A percentile compares a stretch with the other conserved stretches of the same genome.
These are phyloP conservation scores for Dexiosoma caninum DNA, from an alignment of 2,888 invertebrate species.

Conservation along the genomic window DNA sequence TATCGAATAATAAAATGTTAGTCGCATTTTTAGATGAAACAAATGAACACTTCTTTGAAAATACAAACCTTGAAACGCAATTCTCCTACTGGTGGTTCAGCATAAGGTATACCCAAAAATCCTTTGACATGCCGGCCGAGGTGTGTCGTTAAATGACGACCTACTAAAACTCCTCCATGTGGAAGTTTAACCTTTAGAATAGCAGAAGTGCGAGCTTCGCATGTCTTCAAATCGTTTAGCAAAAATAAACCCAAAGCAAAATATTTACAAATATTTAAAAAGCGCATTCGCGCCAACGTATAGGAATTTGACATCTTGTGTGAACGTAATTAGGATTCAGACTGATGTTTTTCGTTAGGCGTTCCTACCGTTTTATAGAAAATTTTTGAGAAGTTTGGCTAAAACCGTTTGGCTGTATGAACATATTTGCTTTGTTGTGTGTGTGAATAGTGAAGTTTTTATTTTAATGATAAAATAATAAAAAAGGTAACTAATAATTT, in stretches of 20 bases:
- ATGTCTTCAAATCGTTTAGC: constrained; percentile 22
- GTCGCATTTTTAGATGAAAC: too few species aligned
- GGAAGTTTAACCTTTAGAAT: constrained; percentile 72
- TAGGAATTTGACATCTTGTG: constrained; percentile 42
- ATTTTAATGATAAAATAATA: neutral
- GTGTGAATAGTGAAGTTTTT: neutral
- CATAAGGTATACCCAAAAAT: constrained; percentile 83
- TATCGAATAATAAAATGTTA: too few species aligned
- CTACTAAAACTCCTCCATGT: constrained; percentile 80
- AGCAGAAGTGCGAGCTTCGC: constrained; percentile 72
- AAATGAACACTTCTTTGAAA: too few species aligned
- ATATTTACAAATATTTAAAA: constrained; percentile 35
- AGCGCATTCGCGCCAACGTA: neutral
- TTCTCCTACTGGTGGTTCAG: constrained; percentile 81
- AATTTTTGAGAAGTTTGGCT: constrained; percentile 41
- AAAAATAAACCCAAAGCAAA: constrained; percentile 20
- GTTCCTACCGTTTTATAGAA: constrained; percentile 28
- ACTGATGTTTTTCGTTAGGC: constrained; percentile 49
- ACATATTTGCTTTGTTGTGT: neutral
- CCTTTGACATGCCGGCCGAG: constrained; percentile 80
- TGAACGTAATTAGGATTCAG: constrained; percentile 47
- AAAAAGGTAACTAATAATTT: neutral
- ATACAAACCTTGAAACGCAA: constrained; percentile 81
- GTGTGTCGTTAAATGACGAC: constrained; percentile 80
- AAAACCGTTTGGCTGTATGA: constrained; percentile 5